These are phyloP conservation scores for Melitaea athalia DNA, from an alignment of 2,888 invertebrate genomes.

Conservation along the genomic window DNA sequence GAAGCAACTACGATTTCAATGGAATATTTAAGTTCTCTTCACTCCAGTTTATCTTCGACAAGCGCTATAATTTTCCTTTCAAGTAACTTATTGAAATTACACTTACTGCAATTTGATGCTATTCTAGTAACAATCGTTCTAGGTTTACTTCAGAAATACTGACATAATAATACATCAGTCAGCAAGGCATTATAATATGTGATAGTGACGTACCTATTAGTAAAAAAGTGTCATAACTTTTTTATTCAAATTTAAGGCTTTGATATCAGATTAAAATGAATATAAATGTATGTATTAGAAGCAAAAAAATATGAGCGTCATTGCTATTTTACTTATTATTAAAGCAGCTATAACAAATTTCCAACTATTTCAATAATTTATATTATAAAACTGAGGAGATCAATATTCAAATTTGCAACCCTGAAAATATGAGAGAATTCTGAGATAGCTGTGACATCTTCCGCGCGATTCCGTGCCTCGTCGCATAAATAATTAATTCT, in stretches of 20 bases:
- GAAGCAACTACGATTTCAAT: constrained; percentile 10
- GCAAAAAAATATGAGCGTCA: too few relatives aligned
- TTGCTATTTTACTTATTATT: too few relatives aligned
- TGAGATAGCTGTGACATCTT: constrained; percentile 50
- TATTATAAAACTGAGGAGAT: constrained; percentile 8
- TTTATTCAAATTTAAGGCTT: not conserved
- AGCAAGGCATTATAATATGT: not conserved
- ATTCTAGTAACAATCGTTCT: not conserved
- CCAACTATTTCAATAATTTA: constrained; percentile 13
- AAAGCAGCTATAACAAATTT: too few relatives aligned
- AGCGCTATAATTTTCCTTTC: constrained; percentile 26
- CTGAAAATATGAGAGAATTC: constrained; percentile 47
- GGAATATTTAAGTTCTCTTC: constrained; percentile 22
- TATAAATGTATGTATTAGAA: too few relatives aligned
- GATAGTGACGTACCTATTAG: not conserved
- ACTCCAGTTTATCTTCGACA: constrained; percentile 21
- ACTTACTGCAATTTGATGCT: constrained; percentile 14
- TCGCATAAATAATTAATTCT: constrained; percentile 66
- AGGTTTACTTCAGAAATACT: not conserved
- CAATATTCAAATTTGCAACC: constrained; percentile 33
- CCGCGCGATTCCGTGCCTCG: constrained; percentile 49
- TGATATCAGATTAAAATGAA: not conserved
- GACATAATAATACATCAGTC: not conserved
- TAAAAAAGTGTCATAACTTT: too few relatives aligned
- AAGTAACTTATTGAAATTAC: constrained; percentile 14